Conservation (phyloP, 2,888 invertebrate species). For the Euclidia mi region DNA sequence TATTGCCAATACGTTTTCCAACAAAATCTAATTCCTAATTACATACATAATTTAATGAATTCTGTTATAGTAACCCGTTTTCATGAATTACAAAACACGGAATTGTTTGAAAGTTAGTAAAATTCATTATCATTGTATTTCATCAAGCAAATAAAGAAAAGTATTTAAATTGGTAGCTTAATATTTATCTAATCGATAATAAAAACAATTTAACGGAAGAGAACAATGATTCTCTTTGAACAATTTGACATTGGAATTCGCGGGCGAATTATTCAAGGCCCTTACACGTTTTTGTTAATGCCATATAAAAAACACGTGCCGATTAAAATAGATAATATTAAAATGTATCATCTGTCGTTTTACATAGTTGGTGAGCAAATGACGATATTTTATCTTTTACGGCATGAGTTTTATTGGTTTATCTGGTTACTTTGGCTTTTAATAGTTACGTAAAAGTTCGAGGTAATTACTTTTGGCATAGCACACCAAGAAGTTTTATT, state of each 20-base stretch:
- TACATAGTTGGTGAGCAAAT: too few relatives aligned
- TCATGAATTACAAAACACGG: conserved; percentile 27
- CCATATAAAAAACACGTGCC: too few relatives aligned
- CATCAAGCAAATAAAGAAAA: background rate
- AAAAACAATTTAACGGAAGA: too few relatives aligned
- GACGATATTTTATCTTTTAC: background rate
- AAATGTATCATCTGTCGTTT: too few relatives aligned
- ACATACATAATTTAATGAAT: conserved; percentile 40
- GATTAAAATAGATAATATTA: too few relatives aligned
- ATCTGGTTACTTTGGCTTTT: background rate
- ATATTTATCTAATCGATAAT: too few relatives aligned
- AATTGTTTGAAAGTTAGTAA: too few relatives aligned
- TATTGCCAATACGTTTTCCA: conserved; percentile 8
- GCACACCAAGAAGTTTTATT: conserved; percentile 13
- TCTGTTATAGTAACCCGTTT: conserved; percentile 45
- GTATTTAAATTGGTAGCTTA: too few relatives aligned
- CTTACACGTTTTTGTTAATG: too few relatives aligned
- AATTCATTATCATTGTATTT: conserved; percentile 23
- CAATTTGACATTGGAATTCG: too few relatives aligned
- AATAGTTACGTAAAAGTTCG: conserved; percentile 22
- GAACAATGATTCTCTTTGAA: too few relatives aligned
- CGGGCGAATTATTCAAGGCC: too few relatives aligned
- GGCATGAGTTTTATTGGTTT: conserved; percentile 1
- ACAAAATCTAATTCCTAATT: conserved; percentile 29
- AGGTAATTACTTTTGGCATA: conserved; percentile 26